Evolutionary conservation across 2,113 vertebrate genomes (phyloP).

Genomic region (Toxostoma redivivum): DNA sequence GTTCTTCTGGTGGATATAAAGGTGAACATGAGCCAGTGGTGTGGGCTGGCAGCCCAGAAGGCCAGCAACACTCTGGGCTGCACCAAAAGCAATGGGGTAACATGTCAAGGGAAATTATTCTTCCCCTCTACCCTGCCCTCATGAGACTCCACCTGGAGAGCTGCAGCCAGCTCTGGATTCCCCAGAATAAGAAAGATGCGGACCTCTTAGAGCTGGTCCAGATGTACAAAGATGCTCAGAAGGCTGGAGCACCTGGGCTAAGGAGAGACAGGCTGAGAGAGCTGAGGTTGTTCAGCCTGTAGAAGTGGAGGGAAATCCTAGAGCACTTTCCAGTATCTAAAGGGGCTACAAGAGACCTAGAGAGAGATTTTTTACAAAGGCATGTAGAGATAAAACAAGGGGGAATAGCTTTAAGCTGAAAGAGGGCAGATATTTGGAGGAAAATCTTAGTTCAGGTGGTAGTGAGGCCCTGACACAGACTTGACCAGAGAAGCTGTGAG

Average conservation of each 20-base stretch:
- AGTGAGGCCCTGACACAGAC: background rate
- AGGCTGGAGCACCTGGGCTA: background rate
- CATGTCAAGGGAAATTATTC: background rate
- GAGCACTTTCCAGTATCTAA: background rate
- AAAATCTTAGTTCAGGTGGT: background rate
- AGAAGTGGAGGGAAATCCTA: background rate
- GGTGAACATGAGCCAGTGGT: background rate
- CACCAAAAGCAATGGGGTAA: background rate
- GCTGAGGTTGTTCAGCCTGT: background rate
- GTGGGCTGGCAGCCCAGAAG: background rate
- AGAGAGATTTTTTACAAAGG: background rate
- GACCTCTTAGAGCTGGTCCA: background rate
- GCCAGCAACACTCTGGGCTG: background rate
- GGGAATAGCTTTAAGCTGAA: background rate
- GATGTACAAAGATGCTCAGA: background rate
- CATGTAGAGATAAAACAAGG: background rate
- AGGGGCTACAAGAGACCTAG: background rate
- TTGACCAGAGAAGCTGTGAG: background rate
- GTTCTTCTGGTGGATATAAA: background rate
- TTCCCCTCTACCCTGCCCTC: background rate
- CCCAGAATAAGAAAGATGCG: background rate
- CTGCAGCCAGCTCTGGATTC: background rate
- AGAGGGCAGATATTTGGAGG: too few relatives aligned
- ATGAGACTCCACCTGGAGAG: background rate
- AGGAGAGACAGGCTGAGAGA: background rate